phyloP scores from a whole-genome alignment of 2,113 vertebrate species.

The Pseudopipra pipra region DNA sequence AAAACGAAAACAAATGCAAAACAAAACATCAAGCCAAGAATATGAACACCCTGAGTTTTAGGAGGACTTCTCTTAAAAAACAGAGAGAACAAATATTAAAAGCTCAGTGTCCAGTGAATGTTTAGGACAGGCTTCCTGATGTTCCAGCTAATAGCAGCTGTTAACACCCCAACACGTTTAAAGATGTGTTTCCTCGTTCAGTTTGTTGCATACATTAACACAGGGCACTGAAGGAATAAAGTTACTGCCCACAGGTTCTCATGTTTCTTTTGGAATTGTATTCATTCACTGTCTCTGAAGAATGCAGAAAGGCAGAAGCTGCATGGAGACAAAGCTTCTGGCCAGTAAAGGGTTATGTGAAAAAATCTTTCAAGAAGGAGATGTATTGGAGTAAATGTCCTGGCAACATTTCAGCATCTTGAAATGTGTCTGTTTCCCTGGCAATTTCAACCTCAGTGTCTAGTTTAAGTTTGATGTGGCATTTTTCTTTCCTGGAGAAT shows the following conservation, averaged over 20 bases:
- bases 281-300: background rate
- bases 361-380: background rate
- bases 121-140: background rate
- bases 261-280: background rate
- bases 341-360: background rate
- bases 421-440: slow-evolving; percentile 2
- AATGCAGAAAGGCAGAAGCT: background rate
- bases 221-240: background rate
- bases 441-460: background rate
- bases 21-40: background rate
- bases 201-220: background rate
- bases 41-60: background rate
- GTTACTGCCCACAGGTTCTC: fast-evolving
- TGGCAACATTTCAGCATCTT: slow-evolving; percentile 12
- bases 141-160: background rate
- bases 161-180: background rate
- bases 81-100: background rate
- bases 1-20: background rate
- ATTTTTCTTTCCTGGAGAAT: background rate
- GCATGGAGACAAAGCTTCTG: background rate
- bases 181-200: background rate
- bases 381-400: background rate
- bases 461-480: background rate
- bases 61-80: background rate
- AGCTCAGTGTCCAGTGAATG: fast-evolving